Evolutionary conservation across 1,140 invertebrate species (phyloP).

Genomic region (Drosophila nannoptera): DNA sequence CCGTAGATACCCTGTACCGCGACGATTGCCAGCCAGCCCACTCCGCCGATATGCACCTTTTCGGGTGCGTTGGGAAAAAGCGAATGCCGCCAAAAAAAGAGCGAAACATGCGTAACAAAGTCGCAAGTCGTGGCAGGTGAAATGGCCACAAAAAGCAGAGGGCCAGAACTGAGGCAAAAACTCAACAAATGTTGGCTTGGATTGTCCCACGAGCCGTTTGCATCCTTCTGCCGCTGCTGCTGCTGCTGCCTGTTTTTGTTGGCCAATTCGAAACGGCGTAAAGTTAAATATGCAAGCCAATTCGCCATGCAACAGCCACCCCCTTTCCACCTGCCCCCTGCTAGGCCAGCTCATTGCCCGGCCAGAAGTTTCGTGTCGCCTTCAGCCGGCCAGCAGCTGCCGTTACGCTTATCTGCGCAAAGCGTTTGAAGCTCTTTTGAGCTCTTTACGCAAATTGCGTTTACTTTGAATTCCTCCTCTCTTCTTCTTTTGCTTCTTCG

Average conservation of each 20-base stretch:
- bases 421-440: slow-evolving; percentile 47
- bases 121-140: slow-evolving; percentile 63
- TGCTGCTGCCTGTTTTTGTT: slow-evolving; percentile 20
- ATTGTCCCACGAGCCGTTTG: slow-evolving; percentile 54
- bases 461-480: slow-evolving; percentile 37
- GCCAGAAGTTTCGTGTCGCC: background rate
- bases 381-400: slow-evolving; percentile 42
- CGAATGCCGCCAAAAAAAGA: slow-evolving; percentile 42
- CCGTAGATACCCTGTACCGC: background rate
- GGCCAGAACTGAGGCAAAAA: slow-evolving; percentile 20
- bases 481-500: slow-evolving; percentile 10
- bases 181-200: slow-evolving; percentile 58
- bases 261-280: slow-evolving; percentile 19
- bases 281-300: slow-evolving; percentile 57
- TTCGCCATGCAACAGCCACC: background rate
- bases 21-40: background rate
- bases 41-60: background rate
- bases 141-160: slow-evolving; percentile 16
- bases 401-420: slow-evolving; percentile 59
- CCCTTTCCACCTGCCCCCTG: background rate
- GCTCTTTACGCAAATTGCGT: slow-evolving; percentile 55
- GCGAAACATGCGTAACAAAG: slow-evolving; percentile 64
- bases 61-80: background rate
- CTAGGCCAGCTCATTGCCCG: background rate
- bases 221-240: no score